Evolutionary conservation across 1,140 invertebrate genomes (phyloP), one percentile per base, ranked within the genome.

Genomic region (Triops longicaudatus): DNA sequence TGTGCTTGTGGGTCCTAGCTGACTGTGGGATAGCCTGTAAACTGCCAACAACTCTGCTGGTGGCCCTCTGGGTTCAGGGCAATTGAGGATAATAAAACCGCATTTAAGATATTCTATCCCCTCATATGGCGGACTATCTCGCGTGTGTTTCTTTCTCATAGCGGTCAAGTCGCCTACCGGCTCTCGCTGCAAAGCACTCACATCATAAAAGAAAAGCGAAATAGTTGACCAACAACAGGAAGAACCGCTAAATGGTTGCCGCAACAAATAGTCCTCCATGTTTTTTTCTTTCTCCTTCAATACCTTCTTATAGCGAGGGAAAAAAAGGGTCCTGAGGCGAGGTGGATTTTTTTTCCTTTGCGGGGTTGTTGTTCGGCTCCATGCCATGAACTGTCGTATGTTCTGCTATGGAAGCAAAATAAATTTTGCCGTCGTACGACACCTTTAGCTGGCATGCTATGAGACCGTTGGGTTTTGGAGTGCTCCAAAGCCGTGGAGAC

Each of bases 381-480:
- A 37, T 63, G 50, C 50, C 14, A 63, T 63, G 50, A 63, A 14
- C 50, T 63, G 50, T 63, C 50, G 50, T 63, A 63, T 22, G 50
- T 63, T 63, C 50, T 63, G 50, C 50, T 63, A 63, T 63, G 50
- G 50, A 63, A 63, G 50, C 50, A 63, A 63, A 63, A 63, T 63
- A 63, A 63, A 63, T 63, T 63, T 63, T 2, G 50, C 50, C 50
- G 14, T 10, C 50, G 3, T 63, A 63, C 50, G 50, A 63, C 50
- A 63, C 50, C 50, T 63, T 63, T 63, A 63, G 50, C 50, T 63
- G 50, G 50, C 50, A 63, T 63, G 50, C 50, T 22, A 63, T 63
- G 50, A 63, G 50, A 17, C 50, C 50, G 50, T 63, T 63, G 50
- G 50, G 50, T 17, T 63, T 63, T 63, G 17, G 50, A 63, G 50